These are phyloP conservation scores for Clepsis dumicolana DNA, from an alignment of 2,888 invertebrate species.

Conservation along the genomic window DNA sequence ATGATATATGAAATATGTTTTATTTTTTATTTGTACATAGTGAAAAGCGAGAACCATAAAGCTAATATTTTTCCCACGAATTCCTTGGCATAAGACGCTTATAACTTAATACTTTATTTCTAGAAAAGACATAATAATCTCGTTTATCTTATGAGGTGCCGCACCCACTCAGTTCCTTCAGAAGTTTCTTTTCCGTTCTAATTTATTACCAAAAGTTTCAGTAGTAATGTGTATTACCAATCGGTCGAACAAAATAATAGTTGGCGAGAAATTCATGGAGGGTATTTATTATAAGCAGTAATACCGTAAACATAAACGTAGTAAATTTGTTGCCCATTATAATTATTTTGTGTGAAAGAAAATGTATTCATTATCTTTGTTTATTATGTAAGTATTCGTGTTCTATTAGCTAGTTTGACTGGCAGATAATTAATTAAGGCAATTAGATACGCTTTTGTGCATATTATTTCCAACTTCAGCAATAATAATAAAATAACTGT, in stretches of 20 bases:
- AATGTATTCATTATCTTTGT: too few species aligned
- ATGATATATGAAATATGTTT: too few species aligned
- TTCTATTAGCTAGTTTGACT: too few species aligned
- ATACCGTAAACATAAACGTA: background rate
- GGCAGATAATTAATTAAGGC: too few species aligned
- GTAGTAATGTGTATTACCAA: constrained; percentile 7
- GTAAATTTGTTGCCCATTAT: background rate
- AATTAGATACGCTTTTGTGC: too few species aligned
- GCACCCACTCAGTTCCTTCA: constrained; percentile 33
- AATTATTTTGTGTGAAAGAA: too few species aligned
- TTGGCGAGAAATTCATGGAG: background rate
- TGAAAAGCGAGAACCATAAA: background rate
- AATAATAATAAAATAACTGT: too few species aligned
- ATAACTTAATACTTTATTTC: constrained; percentile 6
- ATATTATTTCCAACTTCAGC: too few species aligned
- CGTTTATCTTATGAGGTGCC: constrained; percentile 28
- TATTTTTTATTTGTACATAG: background rate
- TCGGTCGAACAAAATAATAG: background rate
- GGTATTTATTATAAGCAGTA: background rate
- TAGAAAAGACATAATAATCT: constrained; percentile 33
- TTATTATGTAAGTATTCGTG: background rate
- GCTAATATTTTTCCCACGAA: background rate
- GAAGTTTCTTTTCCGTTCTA: constrained; percentile 26
- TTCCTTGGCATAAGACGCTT: background rate
- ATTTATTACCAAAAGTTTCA: constrained; percentile 35